Percentiles rank a stretch among this genome's conserved stretches.
phyloP scores from a whole-genome alignment of 2,113 vertebrate genomes.

The Chitala chitala region DNA sequence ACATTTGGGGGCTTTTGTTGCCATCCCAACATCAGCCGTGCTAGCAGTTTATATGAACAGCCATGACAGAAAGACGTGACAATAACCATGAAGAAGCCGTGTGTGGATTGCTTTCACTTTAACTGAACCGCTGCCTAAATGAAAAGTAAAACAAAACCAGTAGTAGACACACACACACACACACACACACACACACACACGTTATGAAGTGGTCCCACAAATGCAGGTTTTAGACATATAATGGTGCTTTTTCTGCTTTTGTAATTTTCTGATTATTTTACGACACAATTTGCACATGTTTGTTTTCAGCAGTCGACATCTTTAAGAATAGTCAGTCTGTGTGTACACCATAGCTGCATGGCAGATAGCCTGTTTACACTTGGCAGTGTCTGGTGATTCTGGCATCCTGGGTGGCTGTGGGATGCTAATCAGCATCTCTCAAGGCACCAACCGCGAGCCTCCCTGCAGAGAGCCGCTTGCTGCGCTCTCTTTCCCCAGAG shows the following conservation, averaged over 20 bases:
- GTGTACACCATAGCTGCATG: background rate
- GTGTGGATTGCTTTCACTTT: no score
- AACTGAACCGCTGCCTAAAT: background rate
- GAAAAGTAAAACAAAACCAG: background rate
- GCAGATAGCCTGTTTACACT: background rate
- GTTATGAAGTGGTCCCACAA: background rate
- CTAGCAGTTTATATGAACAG: no score
- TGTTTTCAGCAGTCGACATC: background rate
- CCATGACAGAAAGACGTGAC: no score
- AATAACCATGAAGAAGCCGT: no score
- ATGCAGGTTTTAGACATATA: background rate
- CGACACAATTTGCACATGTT: background rate
- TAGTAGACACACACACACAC: conserved; percentile 28
- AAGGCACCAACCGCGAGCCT: background rate
- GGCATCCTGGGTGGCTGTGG: background rate
- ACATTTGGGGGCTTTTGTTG: no score
- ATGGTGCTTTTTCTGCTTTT: no score
- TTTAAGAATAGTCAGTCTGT: background rate
- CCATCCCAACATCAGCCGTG: no score
- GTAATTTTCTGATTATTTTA: no score
- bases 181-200: conserved; percentile 32
- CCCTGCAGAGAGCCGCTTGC: background rate
- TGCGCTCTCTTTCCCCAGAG: background rate
- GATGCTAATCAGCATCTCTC: background rate
- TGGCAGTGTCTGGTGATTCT: background rate